Evolutionary conservation across 2,888 invertebrate species (phyloP), one percentile per base, ranked within the genome.

Genomic region (Mellilla xanthometata): DNA sequence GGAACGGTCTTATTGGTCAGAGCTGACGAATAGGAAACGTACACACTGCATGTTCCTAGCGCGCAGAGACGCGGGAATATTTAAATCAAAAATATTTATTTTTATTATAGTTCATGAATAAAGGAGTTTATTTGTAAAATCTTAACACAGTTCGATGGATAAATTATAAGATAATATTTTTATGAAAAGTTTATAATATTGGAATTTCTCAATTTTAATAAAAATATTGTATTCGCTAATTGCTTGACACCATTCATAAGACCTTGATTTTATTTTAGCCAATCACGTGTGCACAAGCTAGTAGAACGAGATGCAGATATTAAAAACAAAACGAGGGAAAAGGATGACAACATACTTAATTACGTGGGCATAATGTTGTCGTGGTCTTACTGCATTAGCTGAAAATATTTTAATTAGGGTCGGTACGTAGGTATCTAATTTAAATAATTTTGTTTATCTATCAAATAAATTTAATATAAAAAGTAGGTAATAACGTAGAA

Each of bases 1-100:
- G 94, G 93, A 93, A 91, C 65, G 66, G 67, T 80, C 43, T 73
- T 59, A 94, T 94, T 94, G 93, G 94, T 68, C 57, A 46, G 58
- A 45, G 54, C 60, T 65, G 65, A 68, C 92, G 77, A 92, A 92
- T 90, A 68, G 64, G 58, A 73, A 72, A 65, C 53, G 76, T 81
- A 87, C 89, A 90, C 88, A 89, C 84, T 76, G 56, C 64, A 68
- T 50, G 55, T 68, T 55, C 54, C 51, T 58, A 67, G 60, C 60
- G 58, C 70, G 42, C 54, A 12, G 46, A 9, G 30, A 13, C 32
- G 74, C 80, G 82, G 67, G 64, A 77, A 73, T 62, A 54, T 79
- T 65, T 56, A 40, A 81, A 74, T 23, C 13, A 5, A 34, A 9
- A 19, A 23, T 53, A 27, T 39, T 11, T 23, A 12, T 45, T 43